Percentiles rank a stretch among this genome's conserved stretches.
These are phyloP conservation scores for Cremastinae sp. DNA, from an alignment of 2,888 invertebrate species.

Conservation along the genomic window DNA sequence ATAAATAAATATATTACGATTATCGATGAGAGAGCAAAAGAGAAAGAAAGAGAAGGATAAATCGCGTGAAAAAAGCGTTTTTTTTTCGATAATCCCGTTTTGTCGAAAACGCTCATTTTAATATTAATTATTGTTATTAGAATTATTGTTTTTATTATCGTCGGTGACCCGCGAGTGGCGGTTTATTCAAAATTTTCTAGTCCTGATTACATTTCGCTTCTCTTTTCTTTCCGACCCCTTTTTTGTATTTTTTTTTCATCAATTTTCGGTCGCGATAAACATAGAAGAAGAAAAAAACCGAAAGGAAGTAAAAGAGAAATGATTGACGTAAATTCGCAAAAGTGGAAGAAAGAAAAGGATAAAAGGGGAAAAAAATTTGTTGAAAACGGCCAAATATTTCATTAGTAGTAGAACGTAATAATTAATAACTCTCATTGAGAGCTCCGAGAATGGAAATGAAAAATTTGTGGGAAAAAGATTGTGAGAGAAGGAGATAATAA, in stretches of 20 bases:
- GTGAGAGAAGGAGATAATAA: too few relatives aligned
- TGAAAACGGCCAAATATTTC: slow-evolving; percentile 69
- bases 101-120: background rate
- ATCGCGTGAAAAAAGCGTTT: slow-evolving; percentile 37
- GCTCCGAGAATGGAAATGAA: slow-evolving; percentile 39
- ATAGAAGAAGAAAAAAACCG: too few relatives aligned
- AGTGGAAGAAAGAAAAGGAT: slow-evolving; percentile 2
- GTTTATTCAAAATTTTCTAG: slow-evolving; percentile 77
- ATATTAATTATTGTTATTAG: too few relatives aligned
- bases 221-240: slow-evolving; percentile 64
- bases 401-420: slow-evolving; percentile 63
- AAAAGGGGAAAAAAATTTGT: slow-evolving; percentile 48
- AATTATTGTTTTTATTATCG: slow-evolving; percentile 13
- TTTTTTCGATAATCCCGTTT: slow-evolving; percentile 30
- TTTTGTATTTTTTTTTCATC: slow-evolving; percentile 37
- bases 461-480: slow-evolving; percentile 6
- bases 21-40: slow-evolving; percentile 52
- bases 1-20: slow-evolving; percentile 61
- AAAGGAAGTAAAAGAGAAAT: slow-evolving; percentile 4
- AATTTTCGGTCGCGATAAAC: slow-evolving; percentile 9
- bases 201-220: slow-evolving; percentile 66
- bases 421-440: slow-evolving; percentile 54
- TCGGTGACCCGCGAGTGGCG: slow-evolving; percentile 47
- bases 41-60: slow-evolving; percentile 40
- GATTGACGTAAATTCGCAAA: slow-evolving; percentile 59